Percentiles rank a stretch among this genome's conserved stretches.
phyloP scores from a whole-genome alignment of 2,888 invertebrate species.

The Andrena chrysosceles region DNA sequence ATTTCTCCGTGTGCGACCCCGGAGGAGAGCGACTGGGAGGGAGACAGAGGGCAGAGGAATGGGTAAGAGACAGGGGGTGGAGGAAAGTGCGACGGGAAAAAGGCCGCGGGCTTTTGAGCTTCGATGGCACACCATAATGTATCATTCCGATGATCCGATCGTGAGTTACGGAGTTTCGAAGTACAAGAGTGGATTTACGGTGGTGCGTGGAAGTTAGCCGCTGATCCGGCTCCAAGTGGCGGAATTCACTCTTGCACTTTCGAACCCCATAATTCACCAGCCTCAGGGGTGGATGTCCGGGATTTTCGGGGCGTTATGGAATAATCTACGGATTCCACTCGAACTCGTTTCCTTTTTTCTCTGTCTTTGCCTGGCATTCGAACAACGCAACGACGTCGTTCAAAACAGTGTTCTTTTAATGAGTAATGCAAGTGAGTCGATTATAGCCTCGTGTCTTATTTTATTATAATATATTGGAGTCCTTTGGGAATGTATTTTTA shows the following conservation, averaged over 20 bases:
- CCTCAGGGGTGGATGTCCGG: constrained; percentile 44
- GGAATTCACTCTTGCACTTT: constrained; percentile 74
- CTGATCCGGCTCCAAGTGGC: constrained; percentile 73
- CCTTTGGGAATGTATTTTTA: too few species aligned
- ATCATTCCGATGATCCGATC: constrained; percentile 75
- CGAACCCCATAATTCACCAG: constrained; percentile 69
- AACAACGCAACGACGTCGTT: constrained; percentile 2
- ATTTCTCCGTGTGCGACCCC: constrained; percentile 48
- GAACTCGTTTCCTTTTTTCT: constrained; percentile 12
- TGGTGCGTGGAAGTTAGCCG: constrained; percentile 74
- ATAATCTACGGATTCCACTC: constrained; percentile 64
- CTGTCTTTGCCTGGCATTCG: not conserved
- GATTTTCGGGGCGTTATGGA: constrained; percentile 61
- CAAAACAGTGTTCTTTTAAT: constrained; percentile 4
- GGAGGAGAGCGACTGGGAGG: constrained; percentile 9
- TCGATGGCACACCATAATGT: constrained; percentile 71
- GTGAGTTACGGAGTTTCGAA: constrained; percentile 74
- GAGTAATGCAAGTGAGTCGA: not conserved
- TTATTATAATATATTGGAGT: not conserved
- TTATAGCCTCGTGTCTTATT: not conserved
- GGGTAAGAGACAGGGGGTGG: not conserved
- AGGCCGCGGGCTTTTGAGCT: constrained; percentile 50
- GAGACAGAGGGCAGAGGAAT: not conserved
- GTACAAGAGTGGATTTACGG: constrained; percentile 73
- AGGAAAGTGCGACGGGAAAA: constrained; percentile 25